These are phyloP conservation scores for Lethrus apterus DNA, from an alignment of 1,140 invertebrate genomes.

Conservation along the genomic window DNA sequence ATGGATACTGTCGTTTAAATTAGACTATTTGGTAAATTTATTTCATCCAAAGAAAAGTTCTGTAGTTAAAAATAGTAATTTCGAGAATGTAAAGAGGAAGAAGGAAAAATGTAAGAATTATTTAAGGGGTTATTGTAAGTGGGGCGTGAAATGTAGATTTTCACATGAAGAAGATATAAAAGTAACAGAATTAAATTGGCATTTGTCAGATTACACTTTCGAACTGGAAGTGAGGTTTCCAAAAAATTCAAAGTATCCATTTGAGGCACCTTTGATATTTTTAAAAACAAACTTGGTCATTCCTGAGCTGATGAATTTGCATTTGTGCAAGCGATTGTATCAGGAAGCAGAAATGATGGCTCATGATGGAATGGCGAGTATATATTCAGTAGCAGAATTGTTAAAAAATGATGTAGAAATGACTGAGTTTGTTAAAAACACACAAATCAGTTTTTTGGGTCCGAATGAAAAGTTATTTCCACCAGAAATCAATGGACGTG, in stretches of 20 bases:
- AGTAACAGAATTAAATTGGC: constrained; percentile 35
- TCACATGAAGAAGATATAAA: constrained; percentile 50
- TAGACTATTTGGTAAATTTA: constrained; percentile 58
- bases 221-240: constrained; percentile 68
- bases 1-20: constrained; percentile 57
- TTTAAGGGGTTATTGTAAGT: constrained; percentile 60
- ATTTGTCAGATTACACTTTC: constrained; percentile 43
- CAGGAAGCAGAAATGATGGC: constrained; percentile 55
- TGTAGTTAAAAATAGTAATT: constrained; percentile 23
- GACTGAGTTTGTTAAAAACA: constrained; percentile 48
- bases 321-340: constrained; percentile 54
- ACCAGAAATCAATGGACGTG: constrained; percentile 32
- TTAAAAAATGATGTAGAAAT: constrained; percentile 62
- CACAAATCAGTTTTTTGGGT: constrained; percentile 49
- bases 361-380: constrained; percentile 55
- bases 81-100: constrained; percentile 45
- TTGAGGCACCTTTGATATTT: constrained; percentile 60
- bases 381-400: constrained; percentile 62
- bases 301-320: constrained; percentile 53
- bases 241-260: constrained; percentile 60
- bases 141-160: constrained; percentile 62
- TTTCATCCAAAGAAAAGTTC: constrained; percentile 47
- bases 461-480: constrained; percentile 33
- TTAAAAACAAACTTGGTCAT: constrained; percentile 52
- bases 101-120: constrained; percentile 62